phyloP scores from a whole-genome alignment of 2,888 invertebrate species.

The Microctonus brassicae region DNA sequence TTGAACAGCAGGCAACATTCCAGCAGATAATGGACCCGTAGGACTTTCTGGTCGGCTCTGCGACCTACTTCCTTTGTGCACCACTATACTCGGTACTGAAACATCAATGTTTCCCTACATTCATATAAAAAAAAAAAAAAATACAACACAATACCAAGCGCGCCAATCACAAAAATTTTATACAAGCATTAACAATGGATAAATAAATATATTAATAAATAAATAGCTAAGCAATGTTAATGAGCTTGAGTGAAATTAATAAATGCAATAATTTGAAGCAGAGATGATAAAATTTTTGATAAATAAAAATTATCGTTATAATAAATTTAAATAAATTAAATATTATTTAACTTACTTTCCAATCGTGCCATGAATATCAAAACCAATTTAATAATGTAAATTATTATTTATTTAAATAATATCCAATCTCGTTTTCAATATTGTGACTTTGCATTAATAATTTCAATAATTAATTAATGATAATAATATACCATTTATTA shows the following conservation, averaged over 20 bases:
- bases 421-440: conserved; percentile 24
- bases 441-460: conserved; percentile 5
- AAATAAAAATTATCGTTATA: no score
- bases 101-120: conserved; percentile 41
- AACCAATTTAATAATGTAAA: no score
- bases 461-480: neutral
- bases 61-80: conserved; percentile 64
- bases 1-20: conserved; percentile 65
- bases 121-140: neutral
- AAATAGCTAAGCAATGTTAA: no score
- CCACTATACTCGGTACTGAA: conserved; percentile 68
- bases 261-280: no score
- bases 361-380: conserved; percentile 65
- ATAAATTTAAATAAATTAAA: no score
- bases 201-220: no score
- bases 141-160: neutral
- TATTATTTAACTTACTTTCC: conserved; percentile 60
- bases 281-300: no score
- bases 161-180: neutral
- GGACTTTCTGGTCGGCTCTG: conserved; percentile 63
- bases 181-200: neutral
- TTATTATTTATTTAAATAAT: conserved; percentile 33
- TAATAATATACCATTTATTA: no score
- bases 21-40: conserved; percentile 57
- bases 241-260: no score